These are phyloP conservation scores for Drosophila littoralis DNA, from an alignment of 1,140 invertebrate species.

Conservation along the genomic window DNA sequence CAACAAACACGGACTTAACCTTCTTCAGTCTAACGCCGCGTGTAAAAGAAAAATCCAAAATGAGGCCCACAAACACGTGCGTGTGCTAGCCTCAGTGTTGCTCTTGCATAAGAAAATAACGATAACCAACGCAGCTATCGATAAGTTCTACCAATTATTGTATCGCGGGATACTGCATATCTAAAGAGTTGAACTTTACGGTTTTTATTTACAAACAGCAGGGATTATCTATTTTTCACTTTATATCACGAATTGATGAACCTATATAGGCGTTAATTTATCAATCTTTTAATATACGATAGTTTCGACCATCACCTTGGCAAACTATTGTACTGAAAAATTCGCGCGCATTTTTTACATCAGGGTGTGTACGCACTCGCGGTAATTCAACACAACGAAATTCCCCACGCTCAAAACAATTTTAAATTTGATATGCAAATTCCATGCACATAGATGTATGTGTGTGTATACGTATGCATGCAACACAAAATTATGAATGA, in stretches of 20 bases:
- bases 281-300: no score
- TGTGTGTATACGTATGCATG: conserved; percentile 36
- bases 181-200: background rate
- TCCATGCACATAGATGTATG: conserved; percentile 33
- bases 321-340: background rate
- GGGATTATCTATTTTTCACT: no score
- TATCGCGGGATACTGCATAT: background rate
- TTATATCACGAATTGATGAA: no score
- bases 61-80: conserved; percentile 70
- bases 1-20: conserved; percentile 67
- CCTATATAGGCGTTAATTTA: no score
- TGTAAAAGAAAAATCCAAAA: conserved; percentile 80
- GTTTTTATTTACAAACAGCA: background rate
- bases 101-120: conserved; percentile 5
- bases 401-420: conserved; percentile 57
- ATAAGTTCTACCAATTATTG: conserved; percentile 3
- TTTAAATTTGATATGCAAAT: conserved; percentile 53
- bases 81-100: conserved; percentile 36
- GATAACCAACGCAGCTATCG: conserved; percentile 12
- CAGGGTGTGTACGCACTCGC: conserved; percentile 30
- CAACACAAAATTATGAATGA: conserved; percentile 65
- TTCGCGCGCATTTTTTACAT: conserved; percentile 32
- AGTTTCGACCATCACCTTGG: no score
- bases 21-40: conserved; percentile 64
- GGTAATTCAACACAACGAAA: conserved; percentile 32